These are phyloP conservation scores for Psephotus haematonotus DNA, from an alignment of 2,113 vertebrate species.

Conservation along the genomic window DNA sequence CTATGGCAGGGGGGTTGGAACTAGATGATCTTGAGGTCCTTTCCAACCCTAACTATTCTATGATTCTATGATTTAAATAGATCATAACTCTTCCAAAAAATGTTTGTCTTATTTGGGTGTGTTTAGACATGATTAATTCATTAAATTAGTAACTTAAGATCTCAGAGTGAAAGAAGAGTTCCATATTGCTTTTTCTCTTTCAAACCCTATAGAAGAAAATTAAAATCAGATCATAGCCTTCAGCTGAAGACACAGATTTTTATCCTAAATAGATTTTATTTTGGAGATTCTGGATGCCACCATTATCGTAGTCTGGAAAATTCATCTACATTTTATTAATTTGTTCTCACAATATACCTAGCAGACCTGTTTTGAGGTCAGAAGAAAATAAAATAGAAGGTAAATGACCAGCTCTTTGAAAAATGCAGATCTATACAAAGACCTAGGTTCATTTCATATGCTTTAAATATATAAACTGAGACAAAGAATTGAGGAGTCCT, in stretches of 20 bases:
- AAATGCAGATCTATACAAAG: neutral
- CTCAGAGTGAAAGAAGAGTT: neutral
- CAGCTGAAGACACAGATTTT: neutral
- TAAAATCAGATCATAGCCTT: neutral
- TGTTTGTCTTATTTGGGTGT: neutral
- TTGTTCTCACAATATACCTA: neutral
- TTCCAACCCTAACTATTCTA: no score
- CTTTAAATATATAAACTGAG: neutral
- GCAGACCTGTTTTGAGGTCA: fast-evolving
- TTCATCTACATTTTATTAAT: neutral
- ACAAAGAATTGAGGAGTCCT: neutral
- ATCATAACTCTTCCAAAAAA: constrained; percentile 21
- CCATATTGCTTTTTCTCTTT: neutral
- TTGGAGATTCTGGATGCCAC: neutral
- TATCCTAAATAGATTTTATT: neutral
- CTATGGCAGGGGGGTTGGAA: no score
- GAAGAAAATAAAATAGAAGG: neutral
- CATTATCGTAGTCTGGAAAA: neutral
- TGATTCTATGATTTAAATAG: constrained; percentile 1
- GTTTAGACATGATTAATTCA: constrained; percentile 38
- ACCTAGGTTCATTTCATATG: neutral
- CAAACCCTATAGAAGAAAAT: neutral
- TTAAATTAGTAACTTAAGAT: neutral
- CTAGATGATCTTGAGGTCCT: no score
- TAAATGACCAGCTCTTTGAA: neutral